phyloP scores from a whole-genome alignment of 2,797 vertebrate species.

The Capromys pilorides region DNA sequence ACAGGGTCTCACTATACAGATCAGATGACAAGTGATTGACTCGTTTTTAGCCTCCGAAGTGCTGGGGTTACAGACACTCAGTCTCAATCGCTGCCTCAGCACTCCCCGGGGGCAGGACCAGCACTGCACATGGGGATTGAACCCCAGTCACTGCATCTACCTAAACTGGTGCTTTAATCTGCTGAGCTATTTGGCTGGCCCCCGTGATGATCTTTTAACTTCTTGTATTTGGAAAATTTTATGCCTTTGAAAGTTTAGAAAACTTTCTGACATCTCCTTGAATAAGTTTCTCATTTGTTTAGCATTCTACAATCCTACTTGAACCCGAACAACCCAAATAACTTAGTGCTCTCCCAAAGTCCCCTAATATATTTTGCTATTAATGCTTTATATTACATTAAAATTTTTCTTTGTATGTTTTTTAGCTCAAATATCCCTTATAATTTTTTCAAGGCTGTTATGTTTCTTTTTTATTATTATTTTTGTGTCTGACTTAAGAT shows the following conservation, averaged over 20 bases:
- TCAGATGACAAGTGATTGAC: no score
- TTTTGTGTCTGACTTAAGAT: constrained; percentile 72
- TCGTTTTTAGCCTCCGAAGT: no score
- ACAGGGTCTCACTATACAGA: no score
- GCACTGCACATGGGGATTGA: no score
- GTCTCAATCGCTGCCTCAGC: no score
- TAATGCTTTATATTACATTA: neutral
- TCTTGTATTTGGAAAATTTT: neutral
- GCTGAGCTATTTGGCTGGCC: no score
- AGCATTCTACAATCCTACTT: neutral
- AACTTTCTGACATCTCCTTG: neutral
- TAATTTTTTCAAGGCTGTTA: constrained; percentile 65
- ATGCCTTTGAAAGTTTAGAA: neutral
- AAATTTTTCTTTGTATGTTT: neutral
- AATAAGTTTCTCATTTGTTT: neutral
- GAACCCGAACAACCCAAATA: neutral
- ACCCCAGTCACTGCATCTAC: no score
- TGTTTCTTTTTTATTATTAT: constrained; percentile 75
- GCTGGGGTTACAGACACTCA: no score
- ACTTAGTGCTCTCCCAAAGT: neutral
- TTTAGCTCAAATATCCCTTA: neutral
- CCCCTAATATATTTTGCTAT: neutral
- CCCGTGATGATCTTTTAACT: neutral
- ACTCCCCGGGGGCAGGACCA: no score
- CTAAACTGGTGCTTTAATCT: no score